Conservation (phyloP, 2,797 vertebrate species). For the Acipenser ruthenus region DNA sequence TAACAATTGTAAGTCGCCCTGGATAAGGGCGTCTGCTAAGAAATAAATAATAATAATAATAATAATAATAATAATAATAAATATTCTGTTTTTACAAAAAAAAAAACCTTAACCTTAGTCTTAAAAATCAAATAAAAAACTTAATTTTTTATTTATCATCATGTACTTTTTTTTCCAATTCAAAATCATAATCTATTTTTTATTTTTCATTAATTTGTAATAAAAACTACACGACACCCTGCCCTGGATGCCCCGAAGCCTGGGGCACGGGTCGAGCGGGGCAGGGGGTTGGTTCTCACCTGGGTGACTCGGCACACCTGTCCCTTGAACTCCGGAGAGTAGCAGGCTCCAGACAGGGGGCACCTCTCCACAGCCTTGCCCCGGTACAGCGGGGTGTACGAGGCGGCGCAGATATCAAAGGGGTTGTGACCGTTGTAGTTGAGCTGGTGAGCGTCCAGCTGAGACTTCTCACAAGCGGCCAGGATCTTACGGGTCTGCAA, state of each 20-base stretch:
- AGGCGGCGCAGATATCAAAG: slow-evolving; percentile 90
- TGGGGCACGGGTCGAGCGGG: not conserved
- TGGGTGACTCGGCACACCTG: slow-evolving; percentile 88
- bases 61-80: too few species aligned
- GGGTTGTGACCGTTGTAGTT: slow-evolving; percentile 97
- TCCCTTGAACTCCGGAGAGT: slow-evolving; percentile 83
- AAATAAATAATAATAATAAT: too few species aligned
- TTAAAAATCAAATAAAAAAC: not conserved
- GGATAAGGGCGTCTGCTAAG: too few species aligned
- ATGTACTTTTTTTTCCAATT: not conserved
- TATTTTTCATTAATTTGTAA: not conserved
- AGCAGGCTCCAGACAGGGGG: slow-evolving; percentile 91
- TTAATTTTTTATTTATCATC: not conserved
- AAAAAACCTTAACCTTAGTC: too few species aligned
- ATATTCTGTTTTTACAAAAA: too few species aligned
- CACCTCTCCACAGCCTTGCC: slow-evolving; percentile 90
- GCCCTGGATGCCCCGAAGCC: too few species aligned
- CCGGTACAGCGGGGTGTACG: slow-evolving; percentile 85
- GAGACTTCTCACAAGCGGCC: slow-evolving; percentile 89
- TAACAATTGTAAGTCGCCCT: too few species aligned
- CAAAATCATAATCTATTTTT: not conserved
- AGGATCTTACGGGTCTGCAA: slow-evolving; percentile 87
- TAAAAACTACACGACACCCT: not conserved
- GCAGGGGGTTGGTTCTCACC: slow-evolving; percentile 44
- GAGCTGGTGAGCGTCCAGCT: slow-evolving; percentile 77